Evolutionary conservation across 2,888 invertebrate species (phyloP), one percentile per base, ranked within the genome.

Genomic region (Nineta flava): DNA sequence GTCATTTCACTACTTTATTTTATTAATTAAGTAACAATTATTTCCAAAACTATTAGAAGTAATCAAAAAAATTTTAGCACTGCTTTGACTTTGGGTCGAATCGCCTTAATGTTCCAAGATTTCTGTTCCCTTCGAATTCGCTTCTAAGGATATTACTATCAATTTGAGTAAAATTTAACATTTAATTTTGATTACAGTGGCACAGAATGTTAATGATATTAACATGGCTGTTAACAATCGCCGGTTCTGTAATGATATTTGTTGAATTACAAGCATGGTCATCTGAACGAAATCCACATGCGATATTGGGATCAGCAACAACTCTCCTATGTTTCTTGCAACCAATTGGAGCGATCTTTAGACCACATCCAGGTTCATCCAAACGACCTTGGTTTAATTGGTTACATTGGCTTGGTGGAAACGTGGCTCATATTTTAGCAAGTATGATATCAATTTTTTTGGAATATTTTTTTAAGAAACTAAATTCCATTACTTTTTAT

Each of bases 341-440:
- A 65, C 92, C 92, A 4, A 82, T 92, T 59, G 88, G 81, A 52
- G 92, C 92, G 2, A 77, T 83, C 53, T 82, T 92, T 65, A 76
- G 93, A 54, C 92, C 92, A 0, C 84, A 83, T 65, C 90, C 91
- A 0, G 86, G 83, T 46, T 82, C 88, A 9, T 76, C 80, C 13
- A 78, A 76, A 58, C 73, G 94, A 49, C 77, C 84, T 0, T 67
- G 87, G 50, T 94, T 94, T 72, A 95, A 94, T 70, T 94, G 93
- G 92, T 65, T 76, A 2, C 94, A 95, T 66, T 92, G 92, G 88
- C 68, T 87, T 47, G 75, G 82, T 42, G 95, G 95, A 42, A 93
- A 93, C 66, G 68, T 79, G 1, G 88, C 92, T 1, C 90, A 92
- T 60, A 87, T 91, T 56, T 71, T 90, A 57, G 88, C 81, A 65